Conservation (phyloP, 2,797 vertebrate genomes). For the Halcyon badia region DNA sequence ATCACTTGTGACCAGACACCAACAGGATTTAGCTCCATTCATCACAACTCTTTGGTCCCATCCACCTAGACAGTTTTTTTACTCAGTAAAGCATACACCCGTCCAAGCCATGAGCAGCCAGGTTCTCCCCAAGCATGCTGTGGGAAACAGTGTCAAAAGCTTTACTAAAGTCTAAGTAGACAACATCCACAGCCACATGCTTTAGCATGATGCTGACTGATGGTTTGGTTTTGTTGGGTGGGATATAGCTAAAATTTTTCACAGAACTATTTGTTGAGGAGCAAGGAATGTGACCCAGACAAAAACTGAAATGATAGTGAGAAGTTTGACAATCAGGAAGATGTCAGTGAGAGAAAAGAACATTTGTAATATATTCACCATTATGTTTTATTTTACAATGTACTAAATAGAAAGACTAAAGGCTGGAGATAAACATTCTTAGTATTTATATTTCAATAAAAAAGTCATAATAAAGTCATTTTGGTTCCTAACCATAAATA, state of each 20-base stretch:
- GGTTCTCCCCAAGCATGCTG: neutral
- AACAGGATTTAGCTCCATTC: neutral
- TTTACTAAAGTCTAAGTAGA: neutral
- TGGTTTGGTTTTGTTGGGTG: neutral
- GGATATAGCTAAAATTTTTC: neutral
- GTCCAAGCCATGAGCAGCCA: neutral
- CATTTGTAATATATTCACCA: neutral
- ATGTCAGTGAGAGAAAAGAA: constrained; percentile 55
- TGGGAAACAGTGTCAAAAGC: neutral
- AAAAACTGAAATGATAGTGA: constrained; percentile 46
- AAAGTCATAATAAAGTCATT: constrained; percentile 52
- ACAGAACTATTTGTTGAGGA: neutral
- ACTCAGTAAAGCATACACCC: neutral
- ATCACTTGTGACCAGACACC: neutral
- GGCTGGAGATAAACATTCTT: neutral
- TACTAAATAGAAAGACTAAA: neutral
- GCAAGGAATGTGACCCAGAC: neutral
- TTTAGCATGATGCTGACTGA: neutral
- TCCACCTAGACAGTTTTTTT: neutral
- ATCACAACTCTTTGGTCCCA: neutral
- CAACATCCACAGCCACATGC: neutral
- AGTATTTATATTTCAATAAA: neutral
- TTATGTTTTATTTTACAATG: neutral
- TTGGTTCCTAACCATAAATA: constrained; percentile 61
- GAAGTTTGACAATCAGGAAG: constrained; percentile 61